Base-by-base conservation (phyloP, 2,888 invertebrate genomes). In the Athalia cordata region DNA sequence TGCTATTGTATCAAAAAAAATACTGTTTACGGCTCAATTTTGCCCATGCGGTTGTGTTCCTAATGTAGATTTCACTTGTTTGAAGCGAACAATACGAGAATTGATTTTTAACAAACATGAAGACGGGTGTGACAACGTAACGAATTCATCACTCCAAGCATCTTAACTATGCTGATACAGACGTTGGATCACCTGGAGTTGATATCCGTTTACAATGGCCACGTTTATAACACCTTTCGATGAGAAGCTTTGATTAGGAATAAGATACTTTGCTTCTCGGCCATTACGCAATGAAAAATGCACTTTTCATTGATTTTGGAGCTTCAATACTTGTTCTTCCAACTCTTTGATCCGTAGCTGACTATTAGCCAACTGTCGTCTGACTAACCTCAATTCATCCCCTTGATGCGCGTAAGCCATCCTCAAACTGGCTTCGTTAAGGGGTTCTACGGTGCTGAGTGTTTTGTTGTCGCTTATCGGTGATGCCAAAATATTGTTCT, bases 331-430 rank as follows among this genome's bases (percentile, higher is more conserved):
- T 85, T 95, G 94, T 77, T 95, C 95, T 87, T 97, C 97, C 47
- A 97, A 91, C 86, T 97, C 96, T 78, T 95, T 93, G 29, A 97
- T 95, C 67, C 95, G 92, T 83, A 94, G 93, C 87, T 97, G 97
- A 85, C 96, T 95, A 87, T 95, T 93, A 29, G 94, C 93, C 62
- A 97, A 91, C 88, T 96, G 96, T 82, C 95, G 94, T 85, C 95
- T 94, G 62, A 96, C 93, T 83, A 95, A 92, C 82, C 95, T 92
- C 72, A 97, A 91, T 91, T 97, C 97, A 83, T 96, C 96, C 57
- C 93, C 93, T 91, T 97, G 96, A 50, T 93, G 93, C 86, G 94
- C 93, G 87, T 95, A 96, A 0, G 96, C 95, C 84, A 94, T 91
- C 81, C 95, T 94, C 83, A 96, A 90, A 95, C 97, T 89, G 2